Evolutionary conservation across 1,140 invertebrate species (phyloP), one percentile per base, ranked within the genome.

Genomic region (Dendroctonus valens): DNA sequence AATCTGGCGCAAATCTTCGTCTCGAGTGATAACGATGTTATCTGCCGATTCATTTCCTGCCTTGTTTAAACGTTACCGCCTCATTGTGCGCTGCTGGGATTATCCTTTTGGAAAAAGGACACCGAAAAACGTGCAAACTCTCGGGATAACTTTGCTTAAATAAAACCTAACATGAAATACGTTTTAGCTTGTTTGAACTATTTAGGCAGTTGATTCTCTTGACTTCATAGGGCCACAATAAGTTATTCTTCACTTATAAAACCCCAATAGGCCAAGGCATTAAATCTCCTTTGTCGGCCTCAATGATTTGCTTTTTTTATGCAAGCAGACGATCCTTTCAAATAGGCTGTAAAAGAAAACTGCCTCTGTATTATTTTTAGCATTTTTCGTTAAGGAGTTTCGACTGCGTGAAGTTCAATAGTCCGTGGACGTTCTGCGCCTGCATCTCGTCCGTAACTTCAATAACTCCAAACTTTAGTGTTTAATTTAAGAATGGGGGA

Each of bases 1-100:
- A 65, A 65, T 65, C 65, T 59, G 64, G 49, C 64, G 15, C 26
- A 59, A 52, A 42, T 59, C 57, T 51, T 26, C 57, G 49, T 59
- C 40, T 52, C 26, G 42, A 49, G 48, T 41, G 65, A 65, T 70
- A 70, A 70, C 59, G 65, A 70, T 59, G 66, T 59, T 59, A 63
- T 68, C 66, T 63, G 53, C 53, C 59, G 66, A 68, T 68, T 60
- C 65, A 63, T 67, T 70, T 67, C 59, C 55, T 57, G 60, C 41
- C 60, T 66, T 67, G 65, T 60, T 66, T 66, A 57, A 66, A 65
- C 53, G 53, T 11, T 55, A 5, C 38, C 11, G 53, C 11, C 26
- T 40, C 53, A 55, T 55, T 55, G 53, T 55, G 37, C 8, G 15
- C 37, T 40, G 26, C n/a, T 11, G 6, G 41, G 46, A 44, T 60